Evolutionary conservation across 2,113 vertebrate species (phyloP).

Genomic region (Notothenia coriiceps): DNA sequence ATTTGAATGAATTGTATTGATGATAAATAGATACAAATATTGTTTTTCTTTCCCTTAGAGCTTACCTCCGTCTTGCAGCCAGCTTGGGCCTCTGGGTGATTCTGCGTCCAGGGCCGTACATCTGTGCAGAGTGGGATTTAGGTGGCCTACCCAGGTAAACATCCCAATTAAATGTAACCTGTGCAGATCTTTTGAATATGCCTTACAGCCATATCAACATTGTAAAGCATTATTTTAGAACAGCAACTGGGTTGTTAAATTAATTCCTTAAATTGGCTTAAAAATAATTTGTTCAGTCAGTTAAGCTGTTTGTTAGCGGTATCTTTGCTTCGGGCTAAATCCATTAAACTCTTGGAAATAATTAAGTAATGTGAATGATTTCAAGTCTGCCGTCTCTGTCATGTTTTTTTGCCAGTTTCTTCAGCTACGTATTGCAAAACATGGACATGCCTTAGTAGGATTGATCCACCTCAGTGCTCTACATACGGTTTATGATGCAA

Average conservation of each 20-base stretch:
- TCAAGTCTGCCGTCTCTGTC: slow-evolving; percentile 1
- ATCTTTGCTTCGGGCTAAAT: slow-evolving; percentile 40
- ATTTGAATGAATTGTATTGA: slow-evolving; percentile 56
- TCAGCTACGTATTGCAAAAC: not conserved
- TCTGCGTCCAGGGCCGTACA: slow-evolving; percentile 93
- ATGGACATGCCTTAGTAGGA: not conserved
- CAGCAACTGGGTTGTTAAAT: not conserved
- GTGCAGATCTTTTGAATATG: not conserved
- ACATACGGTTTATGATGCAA: not conserved
- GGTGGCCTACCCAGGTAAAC: slow-evolving; percentile 92
- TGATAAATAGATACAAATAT: not conserved
- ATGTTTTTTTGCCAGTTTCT: not conserved
- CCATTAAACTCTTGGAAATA: slow-evolving; percentile 18
- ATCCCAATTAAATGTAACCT: not conserved
- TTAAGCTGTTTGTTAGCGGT: slow-evolving; percentile 23
- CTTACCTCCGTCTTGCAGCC: slow-evolving; percentile 87
- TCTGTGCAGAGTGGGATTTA: slow-evolving; percentile 93
- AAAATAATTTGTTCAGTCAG: slow-evolving; percentile 39
- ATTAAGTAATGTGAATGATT: slow-evolving; percentile 19
- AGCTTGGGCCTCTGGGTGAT: slow-evolving; percentile 91
- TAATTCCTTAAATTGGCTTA: slow-evolving; percentile 22
- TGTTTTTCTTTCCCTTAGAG: slow-evolving; percentile 75
- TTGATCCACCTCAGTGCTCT: not conserved
- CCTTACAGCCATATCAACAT: not conserved
- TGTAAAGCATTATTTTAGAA: slow-evolving; percentile 3